phyloP scores from a whole-genome alignment of 2,888 invertebrate genomes.

The Megamerina dolium region DNA sequence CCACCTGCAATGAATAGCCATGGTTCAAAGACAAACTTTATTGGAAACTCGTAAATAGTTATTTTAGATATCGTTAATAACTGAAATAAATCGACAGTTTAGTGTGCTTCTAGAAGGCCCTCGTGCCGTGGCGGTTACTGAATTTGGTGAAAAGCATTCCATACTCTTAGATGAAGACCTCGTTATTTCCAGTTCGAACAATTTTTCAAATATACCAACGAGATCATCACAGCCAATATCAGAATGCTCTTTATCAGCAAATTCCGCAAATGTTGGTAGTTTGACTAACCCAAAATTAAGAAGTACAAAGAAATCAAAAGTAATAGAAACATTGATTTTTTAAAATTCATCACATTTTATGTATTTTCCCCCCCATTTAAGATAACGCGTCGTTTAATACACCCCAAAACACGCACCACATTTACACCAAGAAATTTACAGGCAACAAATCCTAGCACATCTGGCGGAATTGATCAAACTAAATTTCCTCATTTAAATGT shows the following conservation, averaged over 20 bases:
- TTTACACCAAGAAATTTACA: slow-evolving; percentile 18
- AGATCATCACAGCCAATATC: not conserved
- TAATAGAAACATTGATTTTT: no score
- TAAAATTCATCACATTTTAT: no score
- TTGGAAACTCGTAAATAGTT: slow-evolving; percentile 18
- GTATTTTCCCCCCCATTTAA: no score
- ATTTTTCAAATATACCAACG: slow-evolving; percentile 7
- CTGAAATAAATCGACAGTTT: not conserved
- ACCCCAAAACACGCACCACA: slow-evolving; percentile 15
- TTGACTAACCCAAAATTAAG: slow-evolving; percentile 1
- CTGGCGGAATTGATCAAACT: slow-evolving; percentile 2
- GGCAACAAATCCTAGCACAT: slow-evolving; percentile 7
- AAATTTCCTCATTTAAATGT: slow-evolving; percentile 11
- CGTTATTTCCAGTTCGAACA: not conserved
- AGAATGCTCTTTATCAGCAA: slow-evolving; percentile 6
- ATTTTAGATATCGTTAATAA: not conserved
- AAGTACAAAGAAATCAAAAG: slow-evolving; percentile 11
- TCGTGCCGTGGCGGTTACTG: slow-evolving; percentile 16
- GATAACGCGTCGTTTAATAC: no score
- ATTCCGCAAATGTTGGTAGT: not conserved
- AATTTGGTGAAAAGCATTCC: slow-evolving; percentile 19
- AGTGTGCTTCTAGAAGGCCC: slow-evolving; percentile 13
- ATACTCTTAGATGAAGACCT: slow-evolving; percentile 13
- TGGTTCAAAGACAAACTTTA: slow-evolving; percentile 20
- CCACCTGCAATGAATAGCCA: slow-evolving; percentile 12